phyloP scores from a whole-genome alignment of 1,140 invertebrate species.

The Frieseomelitta varia region DNA sequence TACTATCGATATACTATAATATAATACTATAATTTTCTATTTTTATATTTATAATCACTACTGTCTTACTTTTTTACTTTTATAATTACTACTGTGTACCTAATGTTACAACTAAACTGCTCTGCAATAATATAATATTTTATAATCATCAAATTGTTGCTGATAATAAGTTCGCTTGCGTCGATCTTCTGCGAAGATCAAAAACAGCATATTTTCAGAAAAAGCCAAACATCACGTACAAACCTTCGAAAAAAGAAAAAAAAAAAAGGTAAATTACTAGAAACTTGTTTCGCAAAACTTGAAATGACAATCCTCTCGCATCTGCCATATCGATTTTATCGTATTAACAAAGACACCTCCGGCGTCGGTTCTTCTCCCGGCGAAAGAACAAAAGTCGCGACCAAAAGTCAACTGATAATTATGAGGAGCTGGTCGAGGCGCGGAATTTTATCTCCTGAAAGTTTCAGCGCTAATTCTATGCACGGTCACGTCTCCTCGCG shows the following conservation, averaged over 20 bases:
- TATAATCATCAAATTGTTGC: too few species aligned
- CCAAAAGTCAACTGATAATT: not conserved
- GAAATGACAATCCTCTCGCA: not conserved
- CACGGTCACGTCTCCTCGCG: conserved; percentile 17
- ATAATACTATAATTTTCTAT: not conserved
- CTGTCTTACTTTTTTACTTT: too few species aligned
- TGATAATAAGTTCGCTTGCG: too few species aligned
- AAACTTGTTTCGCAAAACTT: not conserved
- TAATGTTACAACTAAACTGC: not conserved
- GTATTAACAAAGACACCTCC: not conserved
- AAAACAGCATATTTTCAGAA: too few species aligned
- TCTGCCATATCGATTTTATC: not conserved
- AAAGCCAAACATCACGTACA: too few species aligned
- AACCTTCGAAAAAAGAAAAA: too few species aligned
- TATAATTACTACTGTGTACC: not conserved
- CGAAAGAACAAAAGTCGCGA: not conserved
- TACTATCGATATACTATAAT: too few species aligned
- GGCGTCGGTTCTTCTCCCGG: not conserved
- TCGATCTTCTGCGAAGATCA: too few species aligned
- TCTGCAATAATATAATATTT: too few species aligned
- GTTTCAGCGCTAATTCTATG: conserved; percentile 34
- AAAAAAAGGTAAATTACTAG: too few species aligned
- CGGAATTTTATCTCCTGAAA: conserved; percentile 16
- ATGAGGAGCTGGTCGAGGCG: not conserved
- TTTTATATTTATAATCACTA: too few species aligned